Evolutionary conservation across 2,888 invertebrate genomes (phyloP).

Genomic region (Apamea sordens): DNA sequence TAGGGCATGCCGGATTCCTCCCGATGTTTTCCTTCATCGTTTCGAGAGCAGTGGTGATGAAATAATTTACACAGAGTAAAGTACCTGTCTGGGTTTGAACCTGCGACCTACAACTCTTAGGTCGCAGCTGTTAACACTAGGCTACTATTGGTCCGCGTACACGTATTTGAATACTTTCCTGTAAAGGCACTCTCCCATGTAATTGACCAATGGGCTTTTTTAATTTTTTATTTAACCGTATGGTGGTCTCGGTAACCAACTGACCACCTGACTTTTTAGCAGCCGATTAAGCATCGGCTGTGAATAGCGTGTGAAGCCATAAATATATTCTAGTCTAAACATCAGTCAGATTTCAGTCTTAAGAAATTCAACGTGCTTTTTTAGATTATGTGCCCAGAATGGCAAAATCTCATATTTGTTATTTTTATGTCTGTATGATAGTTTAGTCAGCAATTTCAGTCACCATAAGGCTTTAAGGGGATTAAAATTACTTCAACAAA

Average conservation of each 20-base stretch:
- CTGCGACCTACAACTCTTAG: not conserved
- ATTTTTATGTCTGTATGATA: not conserved
- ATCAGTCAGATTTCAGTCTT: not conserved
- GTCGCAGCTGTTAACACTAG: too few relatives aligned
- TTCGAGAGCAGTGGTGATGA: too few relatives aligned
- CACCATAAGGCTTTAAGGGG: not conserved
- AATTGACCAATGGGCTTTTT: not conserved
- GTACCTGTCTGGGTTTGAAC: not conserved
- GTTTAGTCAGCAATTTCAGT: not conserved
- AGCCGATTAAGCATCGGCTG: not conserved
- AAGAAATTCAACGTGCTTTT: not conserved
- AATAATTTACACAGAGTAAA: too few relatives aligned
- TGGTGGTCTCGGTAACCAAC: not conserved
- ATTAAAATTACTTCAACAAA: not conserved
- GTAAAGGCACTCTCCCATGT: not conserved
- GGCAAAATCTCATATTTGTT: not conserved
- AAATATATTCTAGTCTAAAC: not conserved
- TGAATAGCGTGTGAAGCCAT: not conserved
- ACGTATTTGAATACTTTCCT: not conserved
- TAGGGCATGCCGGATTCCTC: too few relatives aligned
- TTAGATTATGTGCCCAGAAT: not conserved
- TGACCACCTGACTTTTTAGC: constrained; percentile 4
- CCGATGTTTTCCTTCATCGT: too few relatives aligned
- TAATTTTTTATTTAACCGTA: too few relatives aligned
- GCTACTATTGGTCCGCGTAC: not conserved